Conservation (phyloP, 2,113 vertebrate species). For the Crotalus viridis region DNA sequence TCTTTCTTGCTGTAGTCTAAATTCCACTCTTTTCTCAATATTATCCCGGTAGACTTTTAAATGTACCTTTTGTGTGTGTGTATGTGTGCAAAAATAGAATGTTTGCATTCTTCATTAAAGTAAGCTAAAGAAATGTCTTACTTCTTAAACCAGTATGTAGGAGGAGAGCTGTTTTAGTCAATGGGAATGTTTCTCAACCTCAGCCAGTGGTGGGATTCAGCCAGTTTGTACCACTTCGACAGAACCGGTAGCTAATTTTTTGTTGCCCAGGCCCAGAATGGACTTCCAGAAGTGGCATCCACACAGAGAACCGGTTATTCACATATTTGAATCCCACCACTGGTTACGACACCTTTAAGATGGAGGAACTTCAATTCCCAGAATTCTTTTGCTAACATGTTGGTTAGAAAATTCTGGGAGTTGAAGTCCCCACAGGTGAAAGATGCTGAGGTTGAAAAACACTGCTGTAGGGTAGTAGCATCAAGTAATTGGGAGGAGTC, state of each 20-base stretch:
- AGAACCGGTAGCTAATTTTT: too few species aligned
- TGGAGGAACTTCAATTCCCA: not conserved
- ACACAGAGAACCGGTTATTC: too few species aligned
- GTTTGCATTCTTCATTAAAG: not conserved
- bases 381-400: not conserved
- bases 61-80: not conserved
- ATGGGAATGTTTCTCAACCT: not conserved
- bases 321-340: too few species aligned
- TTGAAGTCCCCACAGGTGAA: not conserved
- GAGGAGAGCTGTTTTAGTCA: not conserved
- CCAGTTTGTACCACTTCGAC: too few species aligned
- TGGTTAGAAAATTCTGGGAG: not conserved
- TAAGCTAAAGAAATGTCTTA: not conserved
- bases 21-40: not conserved
- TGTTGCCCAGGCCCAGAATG: too few species aligned
- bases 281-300: too few species aligned
- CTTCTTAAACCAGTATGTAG: not conserved
- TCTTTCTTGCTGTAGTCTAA: accelerated
- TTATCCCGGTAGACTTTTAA: not conserved
- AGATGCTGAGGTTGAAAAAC: not conserved
- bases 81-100: not conserved
- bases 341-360: not conserved
- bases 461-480: not conserved
- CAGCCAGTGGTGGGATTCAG: too few species aligned
- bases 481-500: not conserved